Conservation (phyloP, 1,140 invertebrate species). For the Drosophila carrolli region DNA sequence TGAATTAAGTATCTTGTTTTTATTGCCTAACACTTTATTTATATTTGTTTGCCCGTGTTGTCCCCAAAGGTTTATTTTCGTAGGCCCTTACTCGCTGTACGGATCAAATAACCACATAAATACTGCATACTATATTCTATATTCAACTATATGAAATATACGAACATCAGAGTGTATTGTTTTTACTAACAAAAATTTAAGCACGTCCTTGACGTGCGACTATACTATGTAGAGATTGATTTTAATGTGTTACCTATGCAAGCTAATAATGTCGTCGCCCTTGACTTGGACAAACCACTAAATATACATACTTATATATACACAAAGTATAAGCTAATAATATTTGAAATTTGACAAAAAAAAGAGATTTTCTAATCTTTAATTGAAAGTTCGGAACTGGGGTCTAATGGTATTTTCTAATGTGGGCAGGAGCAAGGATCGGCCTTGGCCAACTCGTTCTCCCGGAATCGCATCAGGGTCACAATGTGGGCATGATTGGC, state of each 20-base stretch:
- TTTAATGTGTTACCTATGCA: slow-evolving; percentile 78
- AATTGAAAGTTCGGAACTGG: background rate
- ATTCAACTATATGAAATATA: slow-evolving; percentile 39
- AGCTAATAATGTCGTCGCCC: slow-evolving; percentile 58
- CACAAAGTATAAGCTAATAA: slow-evolving; percentile 78
- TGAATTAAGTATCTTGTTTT: slow-evolving; percentile 59
- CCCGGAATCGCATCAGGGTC: slow-evolving; percentile 37
- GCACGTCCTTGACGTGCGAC: slow-evolving; percentile 18
- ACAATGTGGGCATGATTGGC: slow-evolving; percentile 45
- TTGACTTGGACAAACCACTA: slow-evolving; percentile 74
- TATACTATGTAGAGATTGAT: slow-evolving; percentile 74
- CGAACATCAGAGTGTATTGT: slow-evolving; percentile 17
- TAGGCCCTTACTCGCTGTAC: slow-evolving; percentile 38
- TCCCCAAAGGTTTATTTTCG: slow-evolving; percentile 6
- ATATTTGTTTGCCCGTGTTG: slow-evolving; percentile 38
- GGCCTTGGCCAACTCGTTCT: slow-evolving; percentile 6
- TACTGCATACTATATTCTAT: slow-evolving; percentile 46
- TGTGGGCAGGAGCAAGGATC: slow-evolving; percentile 13
- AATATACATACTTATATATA: slow-evolving; percentile 57
- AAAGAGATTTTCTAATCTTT: slow-evolving; percentile 19
- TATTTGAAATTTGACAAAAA: slow-evolving; percentile 72
- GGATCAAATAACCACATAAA: slow-evolving; percentile 46
- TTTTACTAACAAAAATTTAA: slow-evolving; percentile 52
- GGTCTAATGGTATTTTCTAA: background rate
- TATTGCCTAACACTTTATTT: slow-evolving; percentile 49